These are phyloP conservation scores for Brienomyrus brachyistius DNA, from an alignment of 2,113 vertebrate species.

Conservation along the genomic window DNA sequence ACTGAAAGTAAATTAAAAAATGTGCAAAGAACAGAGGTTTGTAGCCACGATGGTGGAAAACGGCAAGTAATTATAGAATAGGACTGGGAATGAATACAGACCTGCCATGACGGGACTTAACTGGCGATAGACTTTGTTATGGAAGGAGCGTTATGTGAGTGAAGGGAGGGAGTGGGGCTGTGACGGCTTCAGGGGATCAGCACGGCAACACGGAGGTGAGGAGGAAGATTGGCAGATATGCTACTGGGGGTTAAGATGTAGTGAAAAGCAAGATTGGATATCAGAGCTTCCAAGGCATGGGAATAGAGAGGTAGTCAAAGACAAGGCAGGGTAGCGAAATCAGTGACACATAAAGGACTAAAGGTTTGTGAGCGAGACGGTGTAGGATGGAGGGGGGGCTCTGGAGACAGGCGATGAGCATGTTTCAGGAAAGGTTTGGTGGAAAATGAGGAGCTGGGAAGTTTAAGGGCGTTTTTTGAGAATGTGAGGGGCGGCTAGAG, in stretches of 20 bases:
- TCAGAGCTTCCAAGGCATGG: not conserved
- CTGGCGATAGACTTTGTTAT: not conserved
- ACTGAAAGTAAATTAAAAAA: not conserved
- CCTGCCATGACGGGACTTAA: not conserved
- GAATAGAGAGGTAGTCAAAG: not conserved
- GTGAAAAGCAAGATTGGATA: not conserved
- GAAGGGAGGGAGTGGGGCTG: not conserved
- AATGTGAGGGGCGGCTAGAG: not conserved
- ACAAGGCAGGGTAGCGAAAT: not conserved
- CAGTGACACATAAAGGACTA: not conserved
- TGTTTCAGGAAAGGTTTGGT: not conserved
- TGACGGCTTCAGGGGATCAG: not conserved
- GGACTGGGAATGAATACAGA: not conserved
- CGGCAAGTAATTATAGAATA: not conserved
- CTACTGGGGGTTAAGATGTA: not conserved
- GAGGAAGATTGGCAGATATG: not conserved
- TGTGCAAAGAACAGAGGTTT: not conserved
- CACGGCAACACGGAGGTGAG: not conserved
- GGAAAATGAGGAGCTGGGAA: not conserved
- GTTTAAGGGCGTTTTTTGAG: not conserved
- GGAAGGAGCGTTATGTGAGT: not conserved
- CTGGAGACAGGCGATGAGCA: not conserved
- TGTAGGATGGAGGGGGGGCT: not conserved
- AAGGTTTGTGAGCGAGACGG: not conserved
- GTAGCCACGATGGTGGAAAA: not conserved